Conservation (phyloP, 2,113 vertebrate genomes). For the Larimichthys crocea region DNA sequence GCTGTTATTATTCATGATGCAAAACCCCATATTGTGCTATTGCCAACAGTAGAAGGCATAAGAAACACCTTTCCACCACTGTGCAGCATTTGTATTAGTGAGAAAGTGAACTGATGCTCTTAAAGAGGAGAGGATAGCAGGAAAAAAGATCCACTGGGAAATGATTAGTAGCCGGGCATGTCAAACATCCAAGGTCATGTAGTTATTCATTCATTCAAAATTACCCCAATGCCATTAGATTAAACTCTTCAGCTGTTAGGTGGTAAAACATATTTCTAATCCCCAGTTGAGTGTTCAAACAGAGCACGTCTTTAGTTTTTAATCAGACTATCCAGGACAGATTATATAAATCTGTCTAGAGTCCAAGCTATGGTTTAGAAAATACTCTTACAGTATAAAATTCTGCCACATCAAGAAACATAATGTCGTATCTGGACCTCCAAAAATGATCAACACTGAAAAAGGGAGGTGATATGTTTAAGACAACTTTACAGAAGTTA, state of each 20-base stretch:
- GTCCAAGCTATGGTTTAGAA: constrained; percentile 49
- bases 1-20: constrained; percentile 69
- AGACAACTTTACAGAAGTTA: constrained; percentile 65
- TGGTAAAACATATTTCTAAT: constrained; percentile 19
- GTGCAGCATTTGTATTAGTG: constrained; percentile 52
- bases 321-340: not conserved
- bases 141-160: constrained; percentile 20
- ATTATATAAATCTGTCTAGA: constrained; percentile 33
- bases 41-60: constrained; percentile 56
- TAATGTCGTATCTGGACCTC: not conserved
- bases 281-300: constrained; percentile 14
- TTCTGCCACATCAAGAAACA: constrained; percentile 29
- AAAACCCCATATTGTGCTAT: constrained; percentile 68
- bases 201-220: constrained; percentile 40
- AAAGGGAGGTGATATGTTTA: constrained; percentile 68
- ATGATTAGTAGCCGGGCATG: constrained; percentile 22
- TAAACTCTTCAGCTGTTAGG: constrained; percentile 24
- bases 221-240: not conserved
- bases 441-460: constrained; percentile 35
- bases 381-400: constrained; percentile 59
- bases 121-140: constrained; percentile 26
- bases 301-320: constrained; percentile 19
- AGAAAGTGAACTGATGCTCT: constrained; percentile 44
- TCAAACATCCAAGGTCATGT: constrained; percentile 44
- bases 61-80: constrained; percentile 52